phyloP scores from a whole-genome alignment of 2,113 vertebrate genomes.

The Sphyrna mokarran region DNA sequence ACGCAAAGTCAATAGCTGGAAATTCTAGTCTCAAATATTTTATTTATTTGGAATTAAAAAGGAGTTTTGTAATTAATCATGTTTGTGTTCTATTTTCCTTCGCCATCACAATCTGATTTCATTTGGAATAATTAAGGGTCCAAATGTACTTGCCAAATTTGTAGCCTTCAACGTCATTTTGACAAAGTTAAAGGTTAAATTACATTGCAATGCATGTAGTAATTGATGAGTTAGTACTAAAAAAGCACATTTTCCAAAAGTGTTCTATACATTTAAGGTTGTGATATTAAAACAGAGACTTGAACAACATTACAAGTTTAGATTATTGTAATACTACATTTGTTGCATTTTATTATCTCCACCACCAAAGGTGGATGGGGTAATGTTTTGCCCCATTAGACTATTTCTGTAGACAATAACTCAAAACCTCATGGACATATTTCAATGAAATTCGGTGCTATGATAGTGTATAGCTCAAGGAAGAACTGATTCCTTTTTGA shows the following conservation, averaged over 20 bases:
- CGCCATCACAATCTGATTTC: not conserved
- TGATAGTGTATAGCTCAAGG: too few relatives aligned
- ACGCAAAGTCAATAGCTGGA: not conserved
- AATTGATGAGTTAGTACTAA: not conserved
- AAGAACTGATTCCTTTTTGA: too few relatives aligned
- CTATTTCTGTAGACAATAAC: too few relatives aligned
- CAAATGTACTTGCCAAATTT: not conserved
- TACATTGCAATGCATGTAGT: constrained; percentile 11
- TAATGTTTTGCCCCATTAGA: too few relatives aligned
- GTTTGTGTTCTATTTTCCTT: not conserved
- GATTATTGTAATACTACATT: not conserved
- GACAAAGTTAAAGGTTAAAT: not conserved
- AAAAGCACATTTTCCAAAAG: not conserved
- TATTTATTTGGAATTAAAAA: not conserved
- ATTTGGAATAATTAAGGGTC: not conserved
- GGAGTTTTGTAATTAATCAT: not conserved
- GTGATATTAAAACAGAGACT: not conserved
- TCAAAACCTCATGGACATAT: too few relatives aligned
- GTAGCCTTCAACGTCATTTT: not conserved
- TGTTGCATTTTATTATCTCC: not conserved
- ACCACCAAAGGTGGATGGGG: too few relatives aligned
- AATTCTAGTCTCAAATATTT: not conserved
- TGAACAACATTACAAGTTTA: not conserved
- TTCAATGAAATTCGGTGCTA: too few relatives aligned
- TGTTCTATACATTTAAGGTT: not conserved